phyloP scores from a whole-genome alignment of 1,140 invertebrate species.

The Diabrotica undecimpunctata region DNA sequence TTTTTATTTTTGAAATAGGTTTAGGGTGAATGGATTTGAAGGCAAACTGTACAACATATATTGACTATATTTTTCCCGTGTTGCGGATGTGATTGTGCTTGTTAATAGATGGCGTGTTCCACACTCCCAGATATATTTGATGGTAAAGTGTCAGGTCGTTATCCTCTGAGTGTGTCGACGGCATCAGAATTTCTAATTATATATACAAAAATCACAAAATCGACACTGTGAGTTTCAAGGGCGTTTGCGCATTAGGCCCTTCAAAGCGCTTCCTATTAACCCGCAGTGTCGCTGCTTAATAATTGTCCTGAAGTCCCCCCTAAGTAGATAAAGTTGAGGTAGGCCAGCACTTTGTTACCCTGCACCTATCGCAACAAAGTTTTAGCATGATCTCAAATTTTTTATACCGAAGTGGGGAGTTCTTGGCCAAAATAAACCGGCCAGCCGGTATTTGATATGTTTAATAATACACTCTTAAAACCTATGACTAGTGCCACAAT shows the following conservation, averaged over 20 bases:
- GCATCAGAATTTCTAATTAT: conserved; percentile 28
- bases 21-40: background rate
- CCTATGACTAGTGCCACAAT: conserved; percentile 36
- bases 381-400: conserved; percentile 7
- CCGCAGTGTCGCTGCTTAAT: conserved; percentile 7
- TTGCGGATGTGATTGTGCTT: conserved; percentile 39
- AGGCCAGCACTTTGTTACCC: conserved; percentile 17
- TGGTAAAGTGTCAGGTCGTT: conserved; percentile 46
- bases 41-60: conserved; percentile 18
- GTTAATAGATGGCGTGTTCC: conserved; percentile 27
- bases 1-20: too few species aligned
- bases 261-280: conserved; percentile 17
- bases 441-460: conserved; percentile 10
- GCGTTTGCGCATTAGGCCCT: conserved; percentile 32
- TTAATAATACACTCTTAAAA: conserved; percentile 11
- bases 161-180: conserved; percentile 36
- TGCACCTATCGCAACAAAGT: conserved; percentile 23
- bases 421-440: conserved; percentile 4
- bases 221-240: conserved; percentile 13
- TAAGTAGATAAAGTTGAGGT: conserved; percentile 3
- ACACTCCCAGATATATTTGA: conserved; percentile 22
- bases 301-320: background rate
- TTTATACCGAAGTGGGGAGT: background rate
- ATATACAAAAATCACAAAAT: conserved; percentile 43
- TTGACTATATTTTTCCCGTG: conserved; percentile 20